These are phyloP conservation scores for Cebidichthys violaceus DNA, from an alignment of 2,113 vertebrate species.

Conservation along the genomic window DNA sequence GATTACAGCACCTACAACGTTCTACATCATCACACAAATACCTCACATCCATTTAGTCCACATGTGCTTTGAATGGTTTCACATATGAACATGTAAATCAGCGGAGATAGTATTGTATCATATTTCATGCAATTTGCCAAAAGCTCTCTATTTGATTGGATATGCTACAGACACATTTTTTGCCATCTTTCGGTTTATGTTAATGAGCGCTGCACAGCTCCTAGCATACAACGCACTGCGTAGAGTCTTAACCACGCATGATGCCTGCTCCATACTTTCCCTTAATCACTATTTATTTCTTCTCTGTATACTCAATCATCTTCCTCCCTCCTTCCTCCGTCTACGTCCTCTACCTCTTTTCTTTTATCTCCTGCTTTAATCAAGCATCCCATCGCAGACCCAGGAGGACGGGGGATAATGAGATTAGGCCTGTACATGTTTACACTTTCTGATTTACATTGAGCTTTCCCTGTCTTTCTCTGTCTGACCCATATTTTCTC, in stretches of 20 bases:
- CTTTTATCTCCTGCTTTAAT: constrained; percentile 70
- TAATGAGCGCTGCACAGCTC: constrained; percentile 11
- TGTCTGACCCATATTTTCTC: constrained; percentile 76
- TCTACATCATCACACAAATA: no score
- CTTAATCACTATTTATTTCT: constrained; percentile 10
- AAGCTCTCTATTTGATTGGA: not conserved
- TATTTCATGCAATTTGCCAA: not conserved
- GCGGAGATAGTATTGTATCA: not conserved
- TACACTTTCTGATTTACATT: constrained; percentile 78
- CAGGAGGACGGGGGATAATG: constrained; percentile 72
- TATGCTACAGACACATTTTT: not conserved
- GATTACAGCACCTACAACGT: not conserved
- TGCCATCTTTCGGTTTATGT: constrained; percentile 1
- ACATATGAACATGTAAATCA: not conserved
- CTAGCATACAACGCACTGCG: not conserved
- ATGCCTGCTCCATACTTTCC: constrained; percentile 1
- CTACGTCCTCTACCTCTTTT: constrained; percentile 44
- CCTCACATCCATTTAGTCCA: not conserved
- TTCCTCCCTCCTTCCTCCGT: constrained; percentile 25
- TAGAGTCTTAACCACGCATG: not conserved
- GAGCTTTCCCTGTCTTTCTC: constrained; percentile 64
- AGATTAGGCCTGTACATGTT: constrained; percentile 80
- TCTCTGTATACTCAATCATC: not conserved
- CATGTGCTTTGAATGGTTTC: not conserved
- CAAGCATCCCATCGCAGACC: constrained; percentile 66